Conservation (phyloP, 2,113 vertebrate genomes). For the Tylochromis polylepis region DNA sequence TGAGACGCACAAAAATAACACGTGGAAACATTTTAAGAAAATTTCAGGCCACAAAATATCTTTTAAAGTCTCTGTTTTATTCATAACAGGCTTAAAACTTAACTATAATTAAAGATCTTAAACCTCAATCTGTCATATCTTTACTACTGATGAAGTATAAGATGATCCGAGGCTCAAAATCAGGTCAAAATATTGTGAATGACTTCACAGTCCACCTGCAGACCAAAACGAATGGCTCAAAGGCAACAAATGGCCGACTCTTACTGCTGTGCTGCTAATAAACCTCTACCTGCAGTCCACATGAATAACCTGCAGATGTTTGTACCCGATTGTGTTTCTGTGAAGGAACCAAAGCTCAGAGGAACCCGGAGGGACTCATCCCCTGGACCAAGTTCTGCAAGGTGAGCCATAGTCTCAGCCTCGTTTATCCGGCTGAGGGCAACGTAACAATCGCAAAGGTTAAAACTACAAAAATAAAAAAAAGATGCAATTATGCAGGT, state of each 20-base stretch:
- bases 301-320: background rate
- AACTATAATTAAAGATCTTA: background rate
- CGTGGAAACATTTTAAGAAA: background rate
- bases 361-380: conserved; percentile 81
- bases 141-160: background rate
- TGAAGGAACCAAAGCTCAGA: conserved; percentile 75
- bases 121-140: background rate
- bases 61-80: background rate
- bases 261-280: background rate
- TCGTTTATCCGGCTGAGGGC: background rate
- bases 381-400: conserved; percentile 96
- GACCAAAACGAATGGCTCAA: background rate
- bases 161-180: rapidly evolving
- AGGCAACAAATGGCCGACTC: background rate
- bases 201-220: background rate
- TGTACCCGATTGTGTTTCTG: background rate
- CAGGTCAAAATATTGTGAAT: no score
- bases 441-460: background rate
- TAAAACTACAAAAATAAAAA: background rate
- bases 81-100: background rate
- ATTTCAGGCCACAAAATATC: background rate
- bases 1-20: conserved; percentile 32
- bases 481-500: background rate
- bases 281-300: background rate
- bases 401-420: conserved; percentile 65